Evolutionary conservation across 2,888 invertebrate species (phyloP).

Genomic region (Limnephilus marmoratus): DNA sequence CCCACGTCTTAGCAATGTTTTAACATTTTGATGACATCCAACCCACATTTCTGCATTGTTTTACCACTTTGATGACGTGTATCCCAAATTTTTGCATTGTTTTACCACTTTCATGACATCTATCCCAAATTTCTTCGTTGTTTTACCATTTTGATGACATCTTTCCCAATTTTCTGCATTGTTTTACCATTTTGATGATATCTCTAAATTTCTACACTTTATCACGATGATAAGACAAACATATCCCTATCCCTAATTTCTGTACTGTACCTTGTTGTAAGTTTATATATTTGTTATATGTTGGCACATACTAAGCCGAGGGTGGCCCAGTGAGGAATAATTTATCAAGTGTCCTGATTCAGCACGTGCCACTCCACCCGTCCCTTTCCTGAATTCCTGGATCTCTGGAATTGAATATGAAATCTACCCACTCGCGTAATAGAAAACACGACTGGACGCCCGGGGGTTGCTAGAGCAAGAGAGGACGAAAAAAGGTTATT

Average conservation of each 20-base stretch:
- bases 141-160: not conserved
- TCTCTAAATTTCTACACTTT: not conserved
- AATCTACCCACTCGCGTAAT: not conserved
- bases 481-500: not conserved
- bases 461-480: not conserved
- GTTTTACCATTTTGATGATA: not conserved
- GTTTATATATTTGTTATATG: not conserved
- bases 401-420: not conserved
- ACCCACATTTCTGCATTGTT: not conserved
- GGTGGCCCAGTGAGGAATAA: not conserved
- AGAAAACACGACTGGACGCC: not conserved
- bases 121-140: too few relatives aligned
- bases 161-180: not conserved
- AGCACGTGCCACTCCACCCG: not conserved
- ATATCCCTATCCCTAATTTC: too few relatives aligned
- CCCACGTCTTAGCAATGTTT: not conserved
- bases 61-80: not conserved
- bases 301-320: not conserved
- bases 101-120: too few relatives aligned
- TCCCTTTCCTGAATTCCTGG: not conserved
- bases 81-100: not conserved
- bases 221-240: too few relatives aligned
- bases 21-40: not conserved
- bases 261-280: too few relatives aligned
- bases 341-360: slow-evolving; percentile 5